Evolutionary conservation across 2,797 vertebrate species (phyloP).

Genomic region (Hydrophis major): DNA sequence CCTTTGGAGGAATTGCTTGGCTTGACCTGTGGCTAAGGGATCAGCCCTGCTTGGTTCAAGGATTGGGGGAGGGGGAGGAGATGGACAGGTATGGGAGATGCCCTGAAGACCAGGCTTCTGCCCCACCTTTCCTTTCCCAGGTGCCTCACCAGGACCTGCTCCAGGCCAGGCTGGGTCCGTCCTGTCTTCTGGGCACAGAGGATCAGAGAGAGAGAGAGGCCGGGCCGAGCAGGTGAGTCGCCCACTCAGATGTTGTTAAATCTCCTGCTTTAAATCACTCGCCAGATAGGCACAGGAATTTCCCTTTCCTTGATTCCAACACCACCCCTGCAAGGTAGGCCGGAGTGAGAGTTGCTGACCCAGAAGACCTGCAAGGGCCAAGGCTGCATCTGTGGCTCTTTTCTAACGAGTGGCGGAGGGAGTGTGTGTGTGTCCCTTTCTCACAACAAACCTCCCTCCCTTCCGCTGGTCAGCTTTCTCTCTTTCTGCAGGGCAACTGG

Average conservation of each 20-base stretch:
- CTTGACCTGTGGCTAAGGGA: no score
- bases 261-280: not conserved
- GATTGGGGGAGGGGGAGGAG: not conserved
- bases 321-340: not conserved
- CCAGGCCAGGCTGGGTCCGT: fast-evolving
- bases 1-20: not conserved
- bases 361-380: not conserved
- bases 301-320: not conserved
- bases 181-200: not conserved
- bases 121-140: not conserved
- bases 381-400: not conserved
- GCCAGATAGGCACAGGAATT: fast-evolving
- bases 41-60: not conserved
- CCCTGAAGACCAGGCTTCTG: not conserved
- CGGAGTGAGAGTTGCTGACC: not conserved
- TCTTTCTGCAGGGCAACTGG: not conserved
- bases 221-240: fast-evolving
- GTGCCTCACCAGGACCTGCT: not conserved
- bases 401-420: not conserved
- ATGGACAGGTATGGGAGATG: no score
- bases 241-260: not conserved
- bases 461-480: not conserved
- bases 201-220: not conserved
- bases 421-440: not conserved
- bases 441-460: not conserved